Base-by-base conservation (phyloP, 2,113 vertebrate genomes). In the Bos indicus region DNA sequence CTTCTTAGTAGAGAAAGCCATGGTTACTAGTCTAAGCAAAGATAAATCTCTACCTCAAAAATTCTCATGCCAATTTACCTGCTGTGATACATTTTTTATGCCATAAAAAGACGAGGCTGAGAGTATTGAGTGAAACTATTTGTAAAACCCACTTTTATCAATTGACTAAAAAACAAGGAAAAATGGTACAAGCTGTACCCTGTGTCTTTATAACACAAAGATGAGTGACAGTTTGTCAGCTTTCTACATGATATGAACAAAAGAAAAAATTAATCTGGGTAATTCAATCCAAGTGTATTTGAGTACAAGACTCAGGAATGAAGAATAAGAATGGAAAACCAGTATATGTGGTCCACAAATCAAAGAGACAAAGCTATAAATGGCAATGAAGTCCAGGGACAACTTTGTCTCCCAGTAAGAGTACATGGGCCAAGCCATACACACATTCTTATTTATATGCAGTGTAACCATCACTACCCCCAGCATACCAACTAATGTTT, bases 1-100 rank as follows among this genome's bases (percentile, higher is more conserved):
- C 77, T 95, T 97, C 95, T 74, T 92, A 95, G 91, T 95, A 97
- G 94, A 98, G 96, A 98, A 97, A 89, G 83, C 30, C 88, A 52
- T 90, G 84, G 88, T 89, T 95, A 67, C 81, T 94, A 94, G 81
- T 86, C 88, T 95, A 86, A 90, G 93, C 86, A 97, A 97, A 92
- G 81, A 95, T 26, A 96, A 92, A 92, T 92, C 64, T 85, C 64
- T 96, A 85, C 21, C 33, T 88, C 88, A 82, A 91, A 94, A 96
- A 96, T 28, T 54, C 56, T 97, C 90, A 91, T 84, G 46, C 28
- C 89, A 93, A 33, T 67, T 77, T 94, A 67, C 78, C 56, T 96
- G 59, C 80, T 82, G 15, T 95, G 60, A 90, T 88, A 13, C 40
- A 91, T 62, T 92, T 74, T 95, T 46, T 94, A 56, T 51, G 4